phyloP scores from a whole-genome alignment of 2,797 vertebrate species.

The Sebastes glaucus region DNA sequence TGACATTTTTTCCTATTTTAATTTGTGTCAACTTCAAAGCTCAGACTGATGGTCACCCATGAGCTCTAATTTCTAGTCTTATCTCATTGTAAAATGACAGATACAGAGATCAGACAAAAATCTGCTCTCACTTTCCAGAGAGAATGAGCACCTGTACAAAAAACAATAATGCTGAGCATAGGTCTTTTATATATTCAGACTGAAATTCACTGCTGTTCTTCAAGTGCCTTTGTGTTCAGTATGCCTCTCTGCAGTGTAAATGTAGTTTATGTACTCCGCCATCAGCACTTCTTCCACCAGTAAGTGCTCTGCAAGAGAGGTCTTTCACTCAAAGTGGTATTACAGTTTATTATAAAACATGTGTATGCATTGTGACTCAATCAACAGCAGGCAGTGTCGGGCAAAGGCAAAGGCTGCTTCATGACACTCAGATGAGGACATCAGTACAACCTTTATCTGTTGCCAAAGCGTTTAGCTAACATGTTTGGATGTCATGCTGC shows the following conservation, averaged over 20 bases:
- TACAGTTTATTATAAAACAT: constrained; percentile 8
- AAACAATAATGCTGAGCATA: constrained; percentile 55
- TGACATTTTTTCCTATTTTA: neutral
- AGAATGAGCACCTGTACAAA: constrained; percentile 23
- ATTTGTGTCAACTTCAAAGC: neutral
- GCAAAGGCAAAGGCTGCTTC: constrained; percentile 2
- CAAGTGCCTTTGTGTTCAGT: constrained; percentile 51
- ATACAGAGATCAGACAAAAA: constrained; percentile 7
- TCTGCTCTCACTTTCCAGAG: constrained; percentile 3
- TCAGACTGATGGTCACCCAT: neutral
- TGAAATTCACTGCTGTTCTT: constrained; percentile 33
- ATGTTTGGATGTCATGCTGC: constrained; percentile 32
- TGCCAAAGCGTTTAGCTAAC: constrained; percentile 37
- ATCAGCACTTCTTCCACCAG: constrained; percentile 48
- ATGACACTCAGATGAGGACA: constrained; percentile 30
- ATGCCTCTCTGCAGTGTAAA: constrained; percentile 32
- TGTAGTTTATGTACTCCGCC: constrained; percentile 28
- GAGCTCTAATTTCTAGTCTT: neutral
- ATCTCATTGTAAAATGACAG: neutral
- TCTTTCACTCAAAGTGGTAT: constrained; percentile 24
- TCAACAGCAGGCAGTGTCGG: constrained; percentile 20
- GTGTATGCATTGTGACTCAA: constrained; percentile 26
- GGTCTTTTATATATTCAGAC: constrained; percentile 48
- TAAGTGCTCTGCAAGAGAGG: constrained; percentile 33
- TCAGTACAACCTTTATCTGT: constrained; percentile 26